Evolutionary conservation across 2,113 vertebrate genomes (phyloP), one percentile per base, ranked within the genome.

Genomic region (Siniperca knerii): DNA sequence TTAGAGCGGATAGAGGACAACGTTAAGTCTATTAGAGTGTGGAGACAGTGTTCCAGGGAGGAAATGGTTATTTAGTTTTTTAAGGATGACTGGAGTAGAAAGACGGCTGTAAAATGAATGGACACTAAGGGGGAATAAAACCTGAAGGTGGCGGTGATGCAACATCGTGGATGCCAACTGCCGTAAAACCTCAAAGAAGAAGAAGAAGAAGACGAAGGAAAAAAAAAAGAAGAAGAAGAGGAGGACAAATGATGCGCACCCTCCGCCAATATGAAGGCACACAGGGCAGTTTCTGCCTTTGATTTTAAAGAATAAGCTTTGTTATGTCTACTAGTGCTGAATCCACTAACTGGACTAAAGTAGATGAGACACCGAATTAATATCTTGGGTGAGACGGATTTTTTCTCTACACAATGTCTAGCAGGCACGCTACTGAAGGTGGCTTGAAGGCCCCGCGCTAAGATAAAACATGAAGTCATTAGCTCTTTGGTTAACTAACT

Each of bases 231-330:
- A 23, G 87, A 92, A 84, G 89, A 87, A 86, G 85, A 77, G 10
- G 11, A 7, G 20, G 9, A 4, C 6, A 1, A 42, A 44, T 77
- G 83, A 82, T 16, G 84, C 89, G 46, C 70, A 68, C 21, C 62
- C 70, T 89, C 85, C 82, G 91, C 91, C 92, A 89, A 85, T 8
- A 96, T 96, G 96, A 94, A 87, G 94, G 87, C 92, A 86, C 74
- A 20, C 65, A 62, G 90, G 92, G 93, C 89, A 94, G 82, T 58
- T 79, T 87, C 71, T 92, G 92, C 90, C 85, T 82, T 77, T 85
- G 84, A 84, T 61, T 90, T 89, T 52, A 92, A 86, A 89, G 74
- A 92, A 75, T 93, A 93, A 91, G 73, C 80, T 65, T 83, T 87
- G 75, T 91, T 80, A 79, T 87, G 92, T 92, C 58, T 48, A 66